Conservation (phyloP, 2,888 invertebrate genomes). For the Epirrhoe tristata region DNA sequence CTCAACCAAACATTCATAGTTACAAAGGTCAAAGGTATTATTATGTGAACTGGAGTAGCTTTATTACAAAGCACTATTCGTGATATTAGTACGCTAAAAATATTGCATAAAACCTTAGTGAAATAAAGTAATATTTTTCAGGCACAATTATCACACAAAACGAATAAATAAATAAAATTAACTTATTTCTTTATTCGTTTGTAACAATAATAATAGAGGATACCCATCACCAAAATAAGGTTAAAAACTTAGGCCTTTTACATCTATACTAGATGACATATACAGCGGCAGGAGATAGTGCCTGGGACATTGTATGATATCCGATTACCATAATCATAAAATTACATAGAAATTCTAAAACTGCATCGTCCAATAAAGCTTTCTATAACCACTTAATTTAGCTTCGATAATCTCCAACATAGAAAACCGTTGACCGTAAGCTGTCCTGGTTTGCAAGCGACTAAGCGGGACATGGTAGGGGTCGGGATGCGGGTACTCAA, state of each 20-base stretch:
- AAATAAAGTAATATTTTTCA: too few species aligned
- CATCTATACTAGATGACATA: too few species aligned
- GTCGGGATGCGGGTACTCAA: conserved; percentile 50
- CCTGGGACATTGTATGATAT: not conserved
- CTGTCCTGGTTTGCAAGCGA: conserved; percentile 23
- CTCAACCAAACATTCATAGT: not conserved
- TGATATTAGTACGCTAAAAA: not conserved
- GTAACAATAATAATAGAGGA: too few species aligned
- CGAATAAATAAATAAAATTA: too few species aligned
- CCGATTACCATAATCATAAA: not conserved
- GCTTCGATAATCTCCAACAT: conserved; percentile 16
- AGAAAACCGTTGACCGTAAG: conserved; percentile 23
- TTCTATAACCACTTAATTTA: conserved; percentile 14
- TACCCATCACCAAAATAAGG: not conserved
- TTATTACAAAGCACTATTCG: not conserved
- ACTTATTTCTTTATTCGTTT: not conserved
- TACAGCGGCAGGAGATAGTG: too few species aligned
- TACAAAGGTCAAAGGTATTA: not conserved
- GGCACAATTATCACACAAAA: too few species aligned
- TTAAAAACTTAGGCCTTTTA: too few species aligned
- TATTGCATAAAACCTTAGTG: too few species aligned
- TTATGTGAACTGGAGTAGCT: not conserved
- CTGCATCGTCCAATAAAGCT: not conserved
- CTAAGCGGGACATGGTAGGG: conserved; percentile 42
- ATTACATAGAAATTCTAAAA: not conserved